Base-by-base conservation (phyloP, 2,113 vertebrate genomes). In the Theropithecus gelada region DNA sequence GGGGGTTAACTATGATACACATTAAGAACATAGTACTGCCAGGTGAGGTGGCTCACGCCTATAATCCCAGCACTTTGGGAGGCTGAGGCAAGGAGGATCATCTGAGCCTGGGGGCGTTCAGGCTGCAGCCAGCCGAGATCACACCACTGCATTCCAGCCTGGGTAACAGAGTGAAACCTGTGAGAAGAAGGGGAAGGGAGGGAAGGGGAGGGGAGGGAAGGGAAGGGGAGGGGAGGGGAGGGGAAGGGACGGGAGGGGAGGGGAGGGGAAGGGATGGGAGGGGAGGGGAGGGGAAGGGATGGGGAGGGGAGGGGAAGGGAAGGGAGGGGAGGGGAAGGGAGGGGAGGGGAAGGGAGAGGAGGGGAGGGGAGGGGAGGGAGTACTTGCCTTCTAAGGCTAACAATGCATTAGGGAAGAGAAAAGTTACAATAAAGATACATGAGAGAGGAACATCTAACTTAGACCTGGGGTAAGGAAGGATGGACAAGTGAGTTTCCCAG, bases 321-420 rank as follows among this genome's bases (percentile, higher is more conserved):
- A 8, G 45, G 45, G 45, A 45, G 45, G 45, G 45, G 0, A 2
- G 45, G 45, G 2, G 40, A 2, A 0, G 2, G 11, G 48, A 3
- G 48, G 45, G 8, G 7, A 45, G 1, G 45, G 45, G 45, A 45
- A 0, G 45, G 45, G 1, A 45, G 45, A 8, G 45, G 45, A 45
- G 45, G 45, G 45, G 0, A 2, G 45, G 45, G 2, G 40, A 2
- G 45, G 45, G 45, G 0, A 0, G 2, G 11, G 48, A 3, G 48
- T 50, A 70, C 32, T 80, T 79, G 48, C 13, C 59, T 78, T 81
- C 43, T 43, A 25, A 92, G 89, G 78, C 50, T 91, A 73, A 76
- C 25, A 59, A 27, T 50, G 35, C 25, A n/a, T 64, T 35, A 75
- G 32, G 43, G 40, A 75, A 76, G 52, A 82, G 25, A 25, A 50